Base-by-base conservation (phyloP, 1,140 invertebrate genomes). In the Drosophila sp. region DNA sequence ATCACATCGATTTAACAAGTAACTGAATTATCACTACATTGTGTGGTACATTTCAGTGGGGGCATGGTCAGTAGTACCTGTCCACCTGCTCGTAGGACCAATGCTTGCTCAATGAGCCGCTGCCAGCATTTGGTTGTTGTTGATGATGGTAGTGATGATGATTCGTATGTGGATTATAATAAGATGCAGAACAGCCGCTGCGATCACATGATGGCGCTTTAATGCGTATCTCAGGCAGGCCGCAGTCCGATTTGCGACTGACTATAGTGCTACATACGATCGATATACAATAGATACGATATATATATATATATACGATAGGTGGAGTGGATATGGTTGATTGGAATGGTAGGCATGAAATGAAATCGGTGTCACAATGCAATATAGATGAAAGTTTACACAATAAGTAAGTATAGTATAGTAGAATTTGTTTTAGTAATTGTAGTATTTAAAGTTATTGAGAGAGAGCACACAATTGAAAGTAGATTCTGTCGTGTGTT, bases 131-230 rank as follows among this genome's bases (percentile, higher is more conserved):
- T 50, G 44, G 2, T 50, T 50, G 44, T 10, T 50, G 44, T 10
- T 25, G 44, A 50, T 50, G 25, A 10, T 50, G 8, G 27, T 50
- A 3, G 25, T 44, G 41, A 44, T 50, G 44, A 73, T 76, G 74
- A 69, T 70, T 72, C 10, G 50, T 10, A 58, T 77, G 70, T 17
- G 70, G 58, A 70, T 86, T 84, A 65, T 68, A 77, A 64, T 83
- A 87, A 32, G 75, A 77, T 30, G 80, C 2, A 25, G 44, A 50
- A 27, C 7, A 7, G 23, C 44, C 93, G 83, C 95, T 95, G 92
- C 95, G 93, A 93, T 96, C 96, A 93, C 96, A 93, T 92, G 95
- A 96, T 75, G 96, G 95, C 85, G 95, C 95, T 93, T 96, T 93
- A 87, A 96, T 95, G 89, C 95, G 94, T 86, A 96, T 96, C 93